Evolutionary conservation across 2,888 invertebrate species (phyloP).

Genomic region (Sympetrum striolatum): DNA sequence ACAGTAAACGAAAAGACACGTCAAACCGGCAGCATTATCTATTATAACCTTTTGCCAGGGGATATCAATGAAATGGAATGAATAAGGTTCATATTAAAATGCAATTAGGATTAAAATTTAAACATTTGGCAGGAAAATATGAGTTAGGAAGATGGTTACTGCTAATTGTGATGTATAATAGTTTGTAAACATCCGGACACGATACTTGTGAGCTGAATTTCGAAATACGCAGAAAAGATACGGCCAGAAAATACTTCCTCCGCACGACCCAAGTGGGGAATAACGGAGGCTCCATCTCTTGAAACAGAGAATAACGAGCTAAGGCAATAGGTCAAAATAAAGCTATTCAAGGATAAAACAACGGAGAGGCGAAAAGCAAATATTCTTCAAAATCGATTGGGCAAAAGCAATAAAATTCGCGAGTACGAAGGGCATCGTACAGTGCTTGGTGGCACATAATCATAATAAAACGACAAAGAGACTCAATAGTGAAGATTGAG

Average conservation of each 20-base stretch:
- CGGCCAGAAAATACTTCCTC: neutral
- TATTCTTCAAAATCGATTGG: neutral
- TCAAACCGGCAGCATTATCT: neutral
- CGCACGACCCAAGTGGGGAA: neutral
- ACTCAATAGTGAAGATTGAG: neutral
- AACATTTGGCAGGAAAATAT: no score
- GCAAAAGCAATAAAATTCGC: neutral
- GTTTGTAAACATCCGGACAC: neutral
- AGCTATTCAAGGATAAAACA: neutral
- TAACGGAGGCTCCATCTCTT: conserved; percentile 38
- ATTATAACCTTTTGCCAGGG: neutral
- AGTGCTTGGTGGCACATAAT: neutral
- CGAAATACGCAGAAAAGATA: neutral
- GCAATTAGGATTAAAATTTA: no score
- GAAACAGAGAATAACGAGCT: conserved; percentile 7
- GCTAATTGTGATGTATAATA: no score
- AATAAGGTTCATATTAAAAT: neutral
- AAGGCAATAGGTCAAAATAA: conserved; percentile 17
- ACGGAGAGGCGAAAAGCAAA: neutral
- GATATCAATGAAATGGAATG: neutral
- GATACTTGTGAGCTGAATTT: neutral
- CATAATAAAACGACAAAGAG: neutral
- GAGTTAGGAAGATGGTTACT: no score
- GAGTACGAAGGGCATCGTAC: neutral
- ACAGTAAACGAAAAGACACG: neutral